Evolutionary conservation across 2,113 vertebrate genomes (phyloP).

Genomic region (Fregata magnificens): DNA sequence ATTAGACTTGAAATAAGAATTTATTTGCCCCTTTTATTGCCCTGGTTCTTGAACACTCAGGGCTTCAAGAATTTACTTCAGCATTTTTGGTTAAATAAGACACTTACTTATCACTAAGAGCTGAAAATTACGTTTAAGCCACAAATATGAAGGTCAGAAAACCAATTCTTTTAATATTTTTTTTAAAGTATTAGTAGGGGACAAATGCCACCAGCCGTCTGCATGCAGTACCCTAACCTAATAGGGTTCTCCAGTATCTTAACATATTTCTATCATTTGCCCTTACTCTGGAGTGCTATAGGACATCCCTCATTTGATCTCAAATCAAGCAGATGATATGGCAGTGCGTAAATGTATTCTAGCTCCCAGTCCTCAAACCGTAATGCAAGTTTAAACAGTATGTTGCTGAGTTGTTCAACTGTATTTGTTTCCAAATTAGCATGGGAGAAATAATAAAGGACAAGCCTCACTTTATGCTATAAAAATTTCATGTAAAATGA

Average conservation of each 20-base stretch:
- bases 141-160: background rate
- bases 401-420: constrained; percentile 62
- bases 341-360: constrained; percentile 56
- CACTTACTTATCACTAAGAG: background rate
- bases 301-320: constrained; percentile 65
- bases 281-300: constrained; percentile 55
- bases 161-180: background rate
- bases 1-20: constrained; percentile 14
- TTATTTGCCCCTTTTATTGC: background rate
- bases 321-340: constrained; percentile 69
- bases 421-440: constrained; percentile 63
- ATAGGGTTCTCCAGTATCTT: constrained; percentile 50
- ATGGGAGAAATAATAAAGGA: constrained; percentile 51
- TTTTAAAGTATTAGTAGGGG: background rate
- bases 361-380: constrained; percentile 42
- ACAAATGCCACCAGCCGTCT: background rate
- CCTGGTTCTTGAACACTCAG: background rate
- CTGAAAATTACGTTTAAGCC: background rate
- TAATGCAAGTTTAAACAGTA: constrained; percentile 63
- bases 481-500: constrained; percentile 57
- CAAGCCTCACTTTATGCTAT: background rate
- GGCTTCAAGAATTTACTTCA: background rate
- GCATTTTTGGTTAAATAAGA: background rate
- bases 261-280: constrained; percentile 47
- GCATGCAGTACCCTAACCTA: background rate